phyloP scores from a whole-genome alignment of 2,113 vertebrate genomes.

The Oreochromis tanganicae region DNA sequence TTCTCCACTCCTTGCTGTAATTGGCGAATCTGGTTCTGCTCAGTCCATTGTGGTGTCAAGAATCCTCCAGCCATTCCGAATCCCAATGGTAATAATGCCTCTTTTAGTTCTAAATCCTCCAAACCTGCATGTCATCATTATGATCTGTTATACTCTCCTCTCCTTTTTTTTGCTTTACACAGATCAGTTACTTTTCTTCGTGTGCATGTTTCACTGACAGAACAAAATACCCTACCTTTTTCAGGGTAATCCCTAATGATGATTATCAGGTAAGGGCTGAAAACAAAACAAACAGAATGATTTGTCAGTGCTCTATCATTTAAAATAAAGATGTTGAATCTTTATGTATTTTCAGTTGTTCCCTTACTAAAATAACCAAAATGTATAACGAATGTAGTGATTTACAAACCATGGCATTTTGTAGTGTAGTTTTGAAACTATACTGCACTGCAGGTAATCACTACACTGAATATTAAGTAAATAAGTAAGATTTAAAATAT shows the following conservation, averaged over 20 bases:
- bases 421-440: background rate
- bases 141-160: background rate
- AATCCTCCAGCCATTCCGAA: slow-evolving; percentile 66
- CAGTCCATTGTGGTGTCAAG: slow-evolving; percentile 73
- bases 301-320: background rate
- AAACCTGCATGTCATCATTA: background rate
- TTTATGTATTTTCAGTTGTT: background rate
- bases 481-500: background rate
- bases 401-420: background rate
- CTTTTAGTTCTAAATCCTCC: background rate
- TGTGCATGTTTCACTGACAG: slow-evolving; percentile 70
- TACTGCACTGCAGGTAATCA: background rate
- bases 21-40: slow-evolving; percentile 74
- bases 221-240: slow-evolving; percentile 69
- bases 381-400: background rate
- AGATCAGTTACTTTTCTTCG: slow-evolving; percentile 75
- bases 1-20: slow-evolving; percentile 57
- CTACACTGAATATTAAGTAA: background rate
- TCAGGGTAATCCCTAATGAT: slow-evolving; percentile 73
- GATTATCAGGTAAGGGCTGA: slow-evolving; percentile 65
- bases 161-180: background rate
- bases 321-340: background rate
- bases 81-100: slow-evolving; percentile 67
- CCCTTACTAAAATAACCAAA: background rate
- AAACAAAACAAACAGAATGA: background rate